Evolutionary conservation across 2,797 vertebrate species (phyloP).

Genomic region (Amniataba percoides): DNA sequence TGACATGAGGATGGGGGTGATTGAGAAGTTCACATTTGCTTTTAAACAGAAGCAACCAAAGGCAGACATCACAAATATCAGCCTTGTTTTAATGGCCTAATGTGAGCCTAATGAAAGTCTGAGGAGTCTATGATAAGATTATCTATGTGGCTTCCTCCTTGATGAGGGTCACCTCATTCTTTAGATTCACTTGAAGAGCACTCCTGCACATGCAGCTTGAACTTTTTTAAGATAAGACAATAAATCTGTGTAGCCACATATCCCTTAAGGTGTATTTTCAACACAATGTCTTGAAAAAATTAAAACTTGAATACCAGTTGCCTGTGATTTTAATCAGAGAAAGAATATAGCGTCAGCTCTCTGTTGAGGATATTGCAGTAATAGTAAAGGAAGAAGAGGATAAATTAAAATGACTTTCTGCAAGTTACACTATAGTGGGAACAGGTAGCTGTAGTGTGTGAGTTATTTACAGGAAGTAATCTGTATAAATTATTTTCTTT

Average conservation of each 20-base stretch:
- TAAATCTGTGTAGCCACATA: background rate
- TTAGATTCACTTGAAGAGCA: background rate
- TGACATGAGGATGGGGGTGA: slow-evolving; percentile 44
- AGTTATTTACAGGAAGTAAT: background rate
- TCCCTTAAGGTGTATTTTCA: background rate
- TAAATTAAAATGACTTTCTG: background rate
- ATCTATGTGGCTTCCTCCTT: background rate
- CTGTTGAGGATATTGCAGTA: background rate
- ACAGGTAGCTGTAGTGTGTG: background rate
- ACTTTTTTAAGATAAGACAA: background rate
- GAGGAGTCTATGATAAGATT: slow-evolving; percentile 6
- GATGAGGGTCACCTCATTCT: slow-evolving; percentile 1
- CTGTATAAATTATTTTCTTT: background rate
- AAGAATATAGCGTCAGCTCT: background rate
- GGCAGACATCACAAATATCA: slow-evolving; percentile 22
- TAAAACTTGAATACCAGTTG: background rate
- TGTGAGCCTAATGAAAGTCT: slow-evolving; percentile 4
- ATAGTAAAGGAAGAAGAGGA: background rate
- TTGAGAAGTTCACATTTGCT: slow-evolving; percentile 2
- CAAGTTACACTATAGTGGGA: background rate
- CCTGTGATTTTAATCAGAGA: background rate
- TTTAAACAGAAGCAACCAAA: slow-evolving; percentile 34
- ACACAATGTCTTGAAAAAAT: too few species aligned
- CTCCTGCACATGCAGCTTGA: slow-evolving; percentile 10
- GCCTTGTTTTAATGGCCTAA: slow-evolving; percentile 27